phyloP scores from a whole-genome alignment of 92 coral and sea anemone species.

The Zoanthus gigantus region DNA sequence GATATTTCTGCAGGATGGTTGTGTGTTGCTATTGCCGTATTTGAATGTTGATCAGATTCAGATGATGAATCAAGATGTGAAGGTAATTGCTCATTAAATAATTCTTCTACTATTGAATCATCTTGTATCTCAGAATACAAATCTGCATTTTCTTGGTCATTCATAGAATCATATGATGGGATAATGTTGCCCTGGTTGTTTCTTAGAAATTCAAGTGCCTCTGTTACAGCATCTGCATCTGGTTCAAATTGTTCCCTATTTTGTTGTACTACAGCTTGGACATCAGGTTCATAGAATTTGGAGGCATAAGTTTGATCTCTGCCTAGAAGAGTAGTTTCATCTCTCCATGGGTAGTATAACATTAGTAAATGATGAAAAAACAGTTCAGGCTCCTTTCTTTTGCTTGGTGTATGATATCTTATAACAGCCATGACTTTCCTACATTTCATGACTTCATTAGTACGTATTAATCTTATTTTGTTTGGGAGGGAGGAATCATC shows the following conservation, averaged over 20 bases:
- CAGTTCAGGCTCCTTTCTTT: slow-evolving; percentile 61
- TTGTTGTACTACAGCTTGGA: slow-evolving; percentile 61
- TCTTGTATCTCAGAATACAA: slow-evolving; percentile 51
- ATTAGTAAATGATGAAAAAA: slow-evolving; percentile 71
- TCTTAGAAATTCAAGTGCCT: slow-evolving; percentile 68
- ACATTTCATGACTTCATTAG: slow-evolving; percentile 65
- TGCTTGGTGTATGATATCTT: slow-evolving; percentile 58
- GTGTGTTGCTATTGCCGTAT: slow-evolving; percentile 27
- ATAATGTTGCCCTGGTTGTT: slow-evolving; percentile 50
- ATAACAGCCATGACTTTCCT: slow-evolving; percentile 60
- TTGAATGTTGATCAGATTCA: slow-evolving; percentile 25
- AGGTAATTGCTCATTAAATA: slow-evolving; percentile 62
- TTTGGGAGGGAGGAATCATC: slow-evolving; percentile 47
- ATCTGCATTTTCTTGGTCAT: slow-evolving; percentile 78
- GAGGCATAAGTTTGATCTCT: slow-evolving; percentile 66
- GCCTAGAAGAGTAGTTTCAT: slow-evolving; percentile 50
- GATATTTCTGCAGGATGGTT: slow-evolving; percentile 73
- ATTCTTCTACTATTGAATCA: slow-evolving; percentile 45
- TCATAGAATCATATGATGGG: slow-evolving; percentile 63
- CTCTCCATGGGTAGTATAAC: slow-evolving; percentile 47
- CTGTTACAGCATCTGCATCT: slow-evolving; percentile 71
- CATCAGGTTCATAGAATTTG: slow-evolving; percentile 66
- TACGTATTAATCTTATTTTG: slow-evolving; percentile 49
- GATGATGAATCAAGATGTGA: slow-evolving; percentile 48
- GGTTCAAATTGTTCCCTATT: slow-evolving; percentile 69